Percentiles rank a stretch among this genome's conserved stretches.
phyloP scores from a whole-genome alignment of 30 jellyfish, hydroid and myxozoan species.

The Rhopilema esculentum region DNA sequence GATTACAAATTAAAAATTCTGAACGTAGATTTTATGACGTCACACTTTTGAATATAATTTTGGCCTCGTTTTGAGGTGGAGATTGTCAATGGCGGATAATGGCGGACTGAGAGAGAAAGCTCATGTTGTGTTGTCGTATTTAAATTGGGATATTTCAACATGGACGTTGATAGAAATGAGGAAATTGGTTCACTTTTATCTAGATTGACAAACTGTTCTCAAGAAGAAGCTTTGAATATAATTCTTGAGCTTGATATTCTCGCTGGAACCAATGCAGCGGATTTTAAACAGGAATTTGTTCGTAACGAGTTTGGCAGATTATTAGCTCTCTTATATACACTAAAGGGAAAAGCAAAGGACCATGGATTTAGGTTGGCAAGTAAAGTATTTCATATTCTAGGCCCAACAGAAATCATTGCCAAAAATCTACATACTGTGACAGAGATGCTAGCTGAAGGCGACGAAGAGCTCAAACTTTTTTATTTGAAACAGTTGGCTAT shows the following conservation, averaged over 20 bases:
- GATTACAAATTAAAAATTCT: too few species aligned
- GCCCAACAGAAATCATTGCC: conserved; percentile 4
- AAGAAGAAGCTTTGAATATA: conserved; percentile 4
- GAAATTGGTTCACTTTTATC: conserved; percentile 2
- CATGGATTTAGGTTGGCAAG: conserved; percentile 35
- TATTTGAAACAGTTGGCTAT: conserved; percentile 28
- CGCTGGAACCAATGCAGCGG: conserved; percentile 18
- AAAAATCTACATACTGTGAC: not conserved
- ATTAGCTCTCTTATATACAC: not conserved
- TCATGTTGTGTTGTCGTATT: too few species aligned
- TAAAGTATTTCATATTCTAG: conserved; percentile 12
- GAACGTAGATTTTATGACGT: too few species aligned
- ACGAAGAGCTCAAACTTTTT: conserved; percentile 24
- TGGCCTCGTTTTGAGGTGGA: too few species aligned
- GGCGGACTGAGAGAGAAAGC: too few species aligned
- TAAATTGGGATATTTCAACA: too few species aligned
- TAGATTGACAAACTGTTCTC: conserved; percentile 1
- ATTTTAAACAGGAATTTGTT: conserved; percentile 1
- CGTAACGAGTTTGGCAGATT: conserved; percentile 30
- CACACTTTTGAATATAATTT: too few species aligned
- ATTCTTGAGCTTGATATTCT: conserved; percentile 36
- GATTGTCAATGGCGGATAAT: not conserved
- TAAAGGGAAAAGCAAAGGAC: conserved; percentile 29
- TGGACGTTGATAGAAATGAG: conserved; percentile 14
- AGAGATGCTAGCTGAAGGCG: not conserved